Evolutionary conservation across 2,888 invertebrate genomes (phyloP).

Genomic region (Disparrhopalites patrizii): DNA sequence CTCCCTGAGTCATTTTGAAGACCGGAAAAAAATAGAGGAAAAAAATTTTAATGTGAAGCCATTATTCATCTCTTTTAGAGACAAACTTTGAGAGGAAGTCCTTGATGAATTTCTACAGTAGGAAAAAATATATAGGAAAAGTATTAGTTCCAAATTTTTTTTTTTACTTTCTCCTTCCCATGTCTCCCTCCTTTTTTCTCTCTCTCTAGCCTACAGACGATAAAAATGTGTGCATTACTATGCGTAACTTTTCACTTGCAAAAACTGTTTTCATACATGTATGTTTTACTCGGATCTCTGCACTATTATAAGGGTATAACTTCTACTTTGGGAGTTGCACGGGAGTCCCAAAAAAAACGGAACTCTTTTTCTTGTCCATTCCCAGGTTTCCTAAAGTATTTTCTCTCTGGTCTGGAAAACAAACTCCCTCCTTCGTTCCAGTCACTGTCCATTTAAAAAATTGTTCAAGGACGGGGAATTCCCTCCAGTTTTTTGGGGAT

Average conservation of each 20-base stretch:
- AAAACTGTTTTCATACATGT: too few relatives aligned
- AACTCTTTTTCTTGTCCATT: too few relatives aligned
- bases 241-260: too few relatives aligned
- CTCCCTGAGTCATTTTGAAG: slow-evolving; percentile 38
- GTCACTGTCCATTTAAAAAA: too few relatives aligned
- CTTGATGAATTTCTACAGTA: slow-evolving; percentile 21
- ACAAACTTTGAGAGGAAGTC: slow-evolving; percentile 22
- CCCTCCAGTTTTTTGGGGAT: background rate
- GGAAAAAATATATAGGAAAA: background rate
- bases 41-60: slow-evolving; percentile 40
- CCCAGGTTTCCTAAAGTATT: too few relatives aligned
- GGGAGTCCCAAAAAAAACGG: too few relatives aligned
- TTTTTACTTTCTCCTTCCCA: background rate
- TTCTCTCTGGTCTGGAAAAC: too few relatives aligned
- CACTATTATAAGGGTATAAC: too few relatives aligned
- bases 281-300: too few relatives aligned
- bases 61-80: slow-evolving; percentile 42
- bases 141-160: background rate
- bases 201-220: background rate
- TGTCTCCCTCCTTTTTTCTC: background rate
- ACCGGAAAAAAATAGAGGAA: slow-evolving; percentile 27
- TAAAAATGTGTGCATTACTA: background rate
- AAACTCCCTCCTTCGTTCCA: too few relatives aligned
- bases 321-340: too few relatives aligned
- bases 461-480: too few relatives aligned